A percentile compares a stretch with the other conserved stretches of the same genome.
phyloP scores from a whole-genome alignment of 1,140 invertebrate species.

The Arion vulgaris region DNA sequence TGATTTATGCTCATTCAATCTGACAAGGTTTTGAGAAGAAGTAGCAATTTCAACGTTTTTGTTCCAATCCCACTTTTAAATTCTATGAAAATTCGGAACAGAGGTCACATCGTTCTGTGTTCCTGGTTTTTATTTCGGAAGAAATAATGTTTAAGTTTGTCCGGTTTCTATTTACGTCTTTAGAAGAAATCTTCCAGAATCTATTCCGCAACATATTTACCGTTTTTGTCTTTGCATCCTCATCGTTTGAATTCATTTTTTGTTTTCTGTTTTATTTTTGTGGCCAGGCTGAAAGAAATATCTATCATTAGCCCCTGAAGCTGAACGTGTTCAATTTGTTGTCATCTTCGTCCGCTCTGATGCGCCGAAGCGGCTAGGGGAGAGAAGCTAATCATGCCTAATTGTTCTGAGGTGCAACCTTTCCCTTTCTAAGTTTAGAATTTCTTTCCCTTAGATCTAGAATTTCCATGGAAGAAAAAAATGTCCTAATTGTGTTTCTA shows the following conservation, averaged over 20 bases:
- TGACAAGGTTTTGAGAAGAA: neutral
- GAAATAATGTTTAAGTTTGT: neutral
- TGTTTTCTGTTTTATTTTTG: neutral
- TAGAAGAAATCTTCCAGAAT: neutral
- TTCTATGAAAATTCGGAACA: neutral
- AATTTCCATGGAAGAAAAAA: too few relatives aligned
- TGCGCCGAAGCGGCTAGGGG: neutral
- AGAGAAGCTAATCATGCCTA: neutral
- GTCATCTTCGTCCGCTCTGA: neutral
- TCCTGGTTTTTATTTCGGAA: neutral
- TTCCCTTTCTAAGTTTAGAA: too few relatives aligned
- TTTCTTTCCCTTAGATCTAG: too few relatives aligned
- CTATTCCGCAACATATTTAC: neutral
- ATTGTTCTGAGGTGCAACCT: neutral
- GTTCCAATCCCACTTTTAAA: slow-evolving; percentile 2
- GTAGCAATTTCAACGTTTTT: neutral
- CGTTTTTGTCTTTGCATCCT: neutral
- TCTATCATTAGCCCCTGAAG: neutral
- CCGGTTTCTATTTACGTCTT: neutral
- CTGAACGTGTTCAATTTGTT: neutral
- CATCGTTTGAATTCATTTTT: neutral
- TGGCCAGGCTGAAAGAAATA: neutral
- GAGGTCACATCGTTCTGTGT: neutral
- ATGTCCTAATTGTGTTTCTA: too few relatives aligned
- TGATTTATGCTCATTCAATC: slow-evolving; percentile 12